Percentiles rank a stretch among this genome's conserved stretches.
Conservation (phyloP, 1,140 invertebrate genomes). For the Procambarus virginalis region DNA sequence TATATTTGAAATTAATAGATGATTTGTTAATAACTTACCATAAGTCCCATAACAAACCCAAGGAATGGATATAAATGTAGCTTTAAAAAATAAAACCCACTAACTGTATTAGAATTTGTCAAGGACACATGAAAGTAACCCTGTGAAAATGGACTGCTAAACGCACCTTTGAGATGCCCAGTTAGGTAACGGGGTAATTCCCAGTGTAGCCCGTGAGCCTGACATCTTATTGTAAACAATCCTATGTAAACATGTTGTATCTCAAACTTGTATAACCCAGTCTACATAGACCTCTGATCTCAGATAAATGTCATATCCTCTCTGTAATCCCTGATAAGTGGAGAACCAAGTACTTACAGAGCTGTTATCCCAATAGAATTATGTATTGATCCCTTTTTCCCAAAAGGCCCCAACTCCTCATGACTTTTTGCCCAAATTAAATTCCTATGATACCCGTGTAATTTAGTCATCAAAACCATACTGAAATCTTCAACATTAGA, state of each 20-base stretch:
- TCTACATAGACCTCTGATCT: not conserved
- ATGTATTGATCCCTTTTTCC: not conserved
- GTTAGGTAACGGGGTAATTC: not conserved
- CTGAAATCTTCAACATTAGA: not conserved
- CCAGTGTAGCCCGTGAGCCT: not conserved
- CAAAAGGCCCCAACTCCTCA: not conserved
- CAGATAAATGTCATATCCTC: not conserved
- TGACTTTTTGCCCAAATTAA: not conserved
- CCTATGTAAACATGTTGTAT: not conserved
- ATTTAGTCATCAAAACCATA: not conserved
- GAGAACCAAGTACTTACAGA: not conserved
- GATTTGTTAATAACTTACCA: not conserved
- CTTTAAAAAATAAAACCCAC: not conserved
- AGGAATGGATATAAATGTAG: not conserved
- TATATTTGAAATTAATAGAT: not conserved
- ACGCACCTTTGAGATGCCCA: not conserved
- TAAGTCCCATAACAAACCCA: not conserved
- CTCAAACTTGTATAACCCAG: not conserved
- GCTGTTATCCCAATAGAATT: not conserved
- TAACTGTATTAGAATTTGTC: constrained; percentile 2
- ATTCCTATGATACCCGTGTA: not conserved
- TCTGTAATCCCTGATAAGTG: not conserved
- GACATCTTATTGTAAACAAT: not conserved
- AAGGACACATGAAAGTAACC: not conserved
- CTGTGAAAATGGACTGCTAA: not conserved